Conservation (phyloP, 2,113 vertebrate species). For the Sakesphorus luctuosus region DNA sequence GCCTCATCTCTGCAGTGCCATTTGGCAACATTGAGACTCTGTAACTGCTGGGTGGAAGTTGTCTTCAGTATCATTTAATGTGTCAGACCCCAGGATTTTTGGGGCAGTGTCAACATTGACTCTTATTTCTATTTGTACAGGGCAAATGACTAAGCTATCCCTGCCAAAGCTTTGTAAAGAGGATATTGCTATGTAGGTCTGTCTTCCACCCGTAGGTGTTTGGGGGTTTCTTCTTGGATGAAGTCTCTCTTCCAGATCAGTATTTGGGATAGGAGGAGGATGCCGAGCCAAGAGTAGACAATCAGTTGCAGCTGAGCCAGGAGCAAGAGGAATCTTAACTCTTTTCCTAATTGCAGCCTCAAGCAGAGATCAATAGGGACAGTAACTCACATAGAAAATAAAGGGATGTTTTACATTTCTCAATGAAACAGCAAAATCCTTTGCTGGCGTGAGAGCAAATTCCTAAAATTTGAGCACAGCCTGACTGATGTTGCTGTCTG, state of each 20-base stretch:
- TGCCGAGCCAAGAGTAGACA: slow-evolving; percentile 36
- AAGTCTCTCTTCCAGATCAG: neutral
- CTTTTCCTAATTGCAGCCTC: slow-evolving; percentile 55
- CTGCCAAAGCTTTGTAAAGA: slow-evolving; percentile 69
- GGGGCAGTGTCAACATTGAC: slow-evolving; percentile 64
- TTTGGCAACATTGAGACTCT: slow-evolving; percentile 26
- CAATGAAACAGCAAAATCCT: slow-evolving; percentile 58
- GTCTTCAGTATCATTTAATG: slow-evolving; percentile 67
- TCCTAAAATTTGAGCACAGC: slow-evolving; percentile 28
- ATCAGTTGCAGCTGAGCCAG: slow-evolving; percentile 37
- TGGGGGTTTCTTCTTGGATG: slow-evolving; percentile 69
- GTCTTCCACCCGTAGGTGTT: slow-evolving; percentile 71
- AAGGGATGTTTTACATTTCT: slow-evolving; percentile 58
- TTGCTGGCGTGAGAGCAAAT: neutral
- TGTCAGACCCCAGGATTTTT: slow-evolving; percentile 71
- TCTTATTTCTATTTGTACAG: slow-evolving; percentile 67
- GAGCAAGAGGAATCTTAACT: slow-evolving; percentile 42
- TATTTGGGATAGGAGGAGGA: slow-evolving; percentile 28
- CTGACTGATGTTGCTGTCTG: neutral
- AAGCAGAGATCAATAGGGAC: slow-evolving; percentile 25
- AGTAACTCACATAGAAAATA: slow-evolving; percentile 36
- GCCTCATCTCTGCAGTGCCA: slow-evolving; percentile 39
- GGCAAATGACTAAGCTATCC: slow-evolving; percentile 53
- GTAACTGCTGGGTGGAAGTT: slow-evolving; percentile 65
- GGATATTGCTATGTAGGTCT: slow-evolving; percentile 64